A percentile compares a stretch with the other conserved stretches of the same genome.
phyloP scores from a whole-genome alignment of 2,888 invertebrate genomes.

The Helicoverpa assulta region DNA sequence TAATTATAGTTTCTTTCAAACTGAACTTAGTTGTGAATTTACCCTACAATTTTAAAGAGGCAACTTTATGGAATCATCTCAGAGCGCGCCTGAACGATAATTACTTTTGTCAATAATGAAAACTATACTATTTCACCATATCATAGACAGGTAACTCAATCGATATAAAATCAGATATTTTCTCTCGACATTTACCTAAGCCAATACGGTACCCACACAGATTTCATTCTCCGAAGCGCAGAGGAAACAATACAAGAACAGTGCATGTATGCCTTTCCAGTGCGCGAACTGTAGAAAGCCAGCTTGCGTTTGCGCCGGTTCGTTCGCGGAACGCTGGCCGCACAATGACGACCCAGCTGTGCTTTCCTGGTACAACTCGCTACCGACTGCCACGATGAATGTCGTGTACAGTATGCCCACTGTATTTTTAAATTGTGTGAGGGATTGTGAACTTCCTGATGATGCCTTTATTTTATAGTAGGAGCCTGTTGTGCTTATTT shows the following conservation, averaged over 20 bases:
- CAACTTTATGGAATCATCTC: too few relatives aligned
- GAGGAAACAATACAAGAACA: conserved; percentile 63
- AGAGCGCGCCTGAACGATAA: too few relatives aligned
- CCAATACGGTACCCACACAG: conserved; percentile 46
- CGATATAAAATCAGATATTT: too few relatives aligned
- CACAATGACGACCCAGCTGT: conserved; percentile 65
- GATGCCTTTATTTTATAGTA: too few relatives aligned
- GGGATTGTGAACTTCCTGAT: neutral
- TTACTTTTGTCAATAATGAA: too few relatives aligned
- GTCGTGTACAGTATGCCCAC: conserved; percentile 39
- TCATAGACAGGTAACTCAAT: too few relatives aligned
- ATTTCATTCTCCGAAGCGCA: conserved; percentile 60
- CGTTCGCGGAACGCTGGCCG: conserved; percentile 63
- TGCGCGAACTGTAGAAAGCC: conserved; percentile 64
- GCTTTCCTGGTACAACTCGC: conserved; percentile 66
- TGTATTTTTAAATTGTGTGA: neutral
- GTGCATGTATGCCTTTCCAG: conserved; percentile 57
- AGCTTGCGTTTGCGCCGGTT: conserved; percentile 45
- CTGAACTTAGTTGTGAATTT: too few relatives aligned
- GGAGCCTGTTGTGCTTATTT: too few relatives aligned
- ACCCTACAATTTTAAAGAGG: too few relatives aligned
- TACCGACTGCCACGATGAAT: conserved; percentile 27
- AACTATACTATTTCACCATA: too few relatives aligned
- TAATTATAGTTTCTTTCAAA: too few relatives aligned
- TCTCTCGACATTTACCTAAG: neutral